Evolutionary conservation across 1,140 invertebrate genomes (phyloP).

Genomic region (Archivesica marissinica): DNA sequence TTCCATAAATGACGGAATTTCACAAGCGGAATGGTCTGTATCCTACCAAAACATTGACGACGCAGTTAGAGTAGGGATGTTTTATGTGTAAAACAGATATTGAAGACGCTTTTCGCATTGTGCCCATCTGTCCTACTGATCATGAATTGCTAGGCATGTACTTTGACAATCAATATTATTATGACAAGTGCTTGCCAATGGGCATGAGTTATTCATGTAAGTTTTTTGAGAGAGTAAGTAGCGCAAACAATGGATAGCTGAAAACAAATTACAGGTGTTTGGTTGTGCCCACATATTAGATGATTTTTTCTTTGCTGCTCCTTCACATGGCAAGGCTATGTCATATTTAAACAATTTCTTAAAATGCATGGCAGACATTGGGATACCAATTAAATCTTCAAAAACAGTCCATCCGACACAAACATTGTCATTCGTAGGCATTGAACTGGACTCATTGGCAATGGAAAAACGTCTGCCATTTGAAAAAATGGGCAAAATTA

Average conservation of each 20-base stretch:
- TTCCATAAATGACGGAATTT: no score
- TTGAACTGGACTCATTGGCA: conserved; percentile 31
- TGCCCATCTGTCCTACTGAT: conserved; percentile 57
- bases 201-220: conserved; percentile 50
- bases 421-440: conserved; percentile 35
- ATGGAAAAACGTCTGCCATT: conserved; percentile 24
- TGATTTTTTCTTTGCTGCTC: conserved; percentile 56
- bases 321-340: neutral
- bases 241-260: no score
- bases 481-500: conserved; percentile 44
- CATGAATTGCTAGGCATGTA: conserved; percentile 54
- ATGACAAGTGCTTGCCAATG: conserved; percentile 59
- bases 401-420: conserved; percentile 12
- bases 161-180: conserved; percentile 54
- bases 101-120: conserved; percentile 54
- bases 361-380: neutral
- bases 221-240: conserved; percentile 63
- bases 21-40: no score
- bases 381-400: conserved; percentile 34
- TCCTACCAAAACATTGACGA: conserved; percentile 62
- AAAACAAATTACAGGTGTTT: no score
- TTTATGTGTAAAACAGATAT: conserved; percentile 59
- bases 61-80: conserved; percentile 22
- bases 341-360: neutral
- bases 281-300: conserved; percentile 58